These are phyloP conservation scores for Microctenopoma stevenorrisi DNA, from an alignment of 2,797 vertebrate genomes.

Conservation along the genomic window DNA sequence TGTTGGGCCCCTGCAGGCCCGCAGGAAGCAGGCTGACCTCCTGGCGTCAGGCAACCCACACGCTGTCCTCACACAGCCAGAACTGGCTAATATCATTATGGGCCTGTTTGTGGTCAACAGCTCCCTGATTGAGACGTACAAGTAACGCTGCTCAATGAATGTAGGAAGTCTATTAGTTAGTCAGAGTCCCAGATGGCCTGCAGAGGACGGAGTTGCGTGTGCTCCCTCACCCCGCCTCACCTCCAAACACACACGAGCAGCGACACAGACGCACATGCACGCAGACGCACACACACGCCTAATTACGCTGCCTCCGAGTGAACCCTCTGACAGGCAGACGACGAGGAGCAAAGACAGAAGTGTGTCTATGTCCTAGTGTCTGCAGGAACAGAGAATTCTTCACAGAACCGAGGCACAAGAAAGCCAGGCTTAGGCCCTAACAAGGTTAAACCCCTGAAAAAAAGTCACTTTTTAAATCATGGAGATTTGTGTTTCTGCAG, in stretches of 20 bases:
- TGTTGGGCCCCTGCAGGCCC: constrained; percentile 59
- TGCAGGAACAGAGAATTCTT: constrained; percentile 86
- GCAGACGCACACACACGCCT: constrained; percentile 65
- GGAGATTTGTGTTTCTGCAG: constrained; percentile 99
- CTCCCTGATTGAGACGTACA: constrained; percentile 78
- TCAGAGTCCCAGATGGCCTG: constrained; percentile 83
- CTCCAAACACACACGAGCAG: constrained; percentile 62
- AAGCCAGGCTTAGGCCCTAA: constrained; percentile 97
- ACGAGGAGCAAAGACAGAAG: constrained; percentile 81
- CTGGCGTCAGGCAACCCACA: constrained; percentile 82
- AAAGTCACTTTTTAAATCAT: constrained; percentile 98
- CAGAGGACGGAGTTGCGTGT: constrained; percentile 75
- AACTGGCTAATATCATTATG: constrained; percentile 81
- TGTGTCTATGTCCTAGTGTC: constrained; percentile 82
- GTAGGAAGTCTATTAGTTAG: constrained; percentile 85
- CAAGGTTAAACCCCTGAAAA: constrained; percentile 99
- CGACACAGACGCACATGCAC: constrained; percentile 52
- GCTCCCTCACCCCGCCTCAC: constrained; percentile 61
- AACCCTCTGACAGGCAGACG: constrained; percentile 78
- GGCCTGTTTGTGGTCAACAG: constrained; percentile 77
- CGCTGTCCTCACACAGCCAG: constrained; percentile 76
- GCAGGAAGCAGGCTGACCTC: constrained; percentile 82
- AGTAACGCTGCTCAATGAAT: constrained; percentile 76
- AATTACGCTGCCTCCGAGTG: constrained; percentile 81
- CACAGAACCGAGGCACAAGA: constrained; percentile 85